These are phyloP conservation scores for Synanthedon tipuliformis DNA, from an alignment of 2,888 invertebrate species.

Conservation along the genomic window DNA sequence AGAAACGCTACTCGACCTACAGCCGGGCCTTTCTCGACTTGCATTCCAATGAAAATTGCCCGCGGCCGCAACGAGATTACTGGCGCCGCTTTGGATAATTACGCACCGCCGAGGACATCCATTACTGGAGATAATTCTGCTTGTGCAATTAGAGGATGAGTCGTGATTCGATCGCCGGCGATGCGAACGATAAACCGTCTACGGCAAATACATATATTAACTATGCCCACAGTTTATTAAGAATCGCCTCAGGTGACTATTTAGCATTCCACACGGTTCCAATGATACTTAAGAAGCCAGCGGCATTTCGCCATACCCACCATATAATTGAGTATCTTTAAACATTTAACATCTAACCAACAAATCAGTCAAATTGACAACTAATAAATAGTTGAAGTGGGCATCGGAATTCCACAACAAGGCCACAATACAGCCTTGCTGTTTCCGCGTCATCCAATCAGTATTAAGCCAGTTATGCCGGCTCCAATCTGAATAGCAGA, in stretches of 20 bases:
- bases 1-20: conserved; percentile 39
- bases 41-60: conserved; percentile 54
- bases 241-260: conserved; percentile 24
- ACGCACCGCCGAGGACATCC: conserved; percentile 51
- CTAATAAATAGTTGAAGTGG: conserved; percentile 46
- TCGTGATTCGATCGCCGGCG: conserved; percentile 36
- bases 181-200: conserved; percentile 26
- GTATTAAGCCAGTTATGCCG: conserved; percentile 45
- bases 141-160: conserved; percentile 50
- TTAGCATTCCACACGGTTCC: conserved; percentile 29
- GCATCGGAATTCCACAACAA: conserved; percentile 55
- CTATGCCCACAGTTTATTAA: conserved; percentile 30
- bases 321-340: not conserved
- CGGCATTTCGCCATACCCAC: conserved; percentile 14
- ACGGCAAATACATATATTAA: conserved; percentile 33
- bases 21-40: conserved; percentile 17
- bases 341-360: not conserved
- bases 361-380: conserved; percentile 18
- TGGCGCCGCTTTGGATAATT: conserved; percentile 48
- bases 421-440: conserved; percentile 60
- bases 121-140: conserved; percentile 59
- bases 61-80: conserved; percentile 37
- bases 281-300: conserved; percentile 23
- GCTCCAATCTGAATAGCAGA: conserved; percentile 45
- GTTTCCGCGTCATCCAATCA: conserved; percentile 63